Conservation (phyloP, 2,888 invertebrate genomes). For the Exephanes ischioxanthus region DNA sequence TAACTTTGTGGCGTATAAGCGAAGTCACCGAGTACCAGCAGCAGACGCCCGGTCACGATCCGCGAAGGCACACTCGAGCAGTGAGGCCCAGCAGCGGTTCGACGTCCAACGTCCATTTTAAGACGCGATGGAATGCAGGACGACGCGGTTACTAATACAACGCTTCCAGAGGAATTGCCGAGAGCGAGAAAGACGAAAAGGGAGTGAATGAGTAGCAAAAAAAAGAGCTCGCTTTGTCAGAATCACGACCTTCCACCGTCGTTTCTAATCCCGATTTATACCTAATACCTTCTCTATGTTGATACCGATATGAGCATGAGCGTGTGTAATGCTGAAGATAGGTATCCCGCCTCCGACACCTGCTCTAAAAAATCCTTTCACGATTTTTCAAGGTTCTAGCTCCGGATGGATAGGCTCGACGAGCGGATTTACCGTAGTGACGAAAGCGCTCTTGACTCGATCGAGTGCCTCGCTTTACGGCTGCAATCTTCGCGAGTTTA, state of each 20-base stretch:
- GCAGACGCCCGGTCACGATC: conserved; percentile 66
- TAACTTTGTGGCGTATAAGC: conserved; percentile 14
- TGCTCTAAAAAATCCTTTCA: conserved; percentile 64
- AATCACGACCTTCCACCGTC: conserved; percentile 54
- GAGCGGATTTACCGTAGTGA: conserved; percentile 47
- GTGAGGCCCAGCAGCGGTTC: conserved; percentile 41
- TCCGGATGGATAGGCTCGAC: conserved; percentile 1
- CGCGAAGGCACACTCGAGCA: conserved; percentile 48
- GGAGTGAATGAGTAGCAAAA: conserved; percentile 26
- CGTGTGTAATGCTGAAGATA: conserved; percentile 40
- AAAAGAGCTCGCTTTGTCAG: conserved; percentile 18
- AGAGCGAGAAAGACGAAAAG: conserved; percentile 6
- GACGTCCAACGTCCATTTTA: conserved; percentile 69
- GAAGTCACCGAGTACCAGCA: neutral
- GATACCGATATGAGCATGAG: neutral
- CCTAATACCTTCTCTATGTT: conserved; percentile 1
- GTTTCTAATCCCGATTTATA: conserved; percentile 51
- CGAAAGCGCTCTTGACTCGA: conserved; percentile 51
- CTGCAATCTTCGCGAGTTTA: neutral
- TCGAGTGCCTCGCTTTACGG: conserved; percentile 21
- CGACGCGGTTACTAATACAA: conserved; percentile 48
- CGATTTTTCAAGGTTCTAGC: conserved; percentile 48
- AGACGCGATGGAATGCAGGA: conserved; percentile 67
- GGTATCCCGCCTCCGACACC: conserved; percentile 51
- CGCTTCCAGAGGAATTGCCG: conserved; percentile 16